Conservation (phyloP, 2,888 invertebrate genomes). For the Lamellibrachia columna region DNA sequence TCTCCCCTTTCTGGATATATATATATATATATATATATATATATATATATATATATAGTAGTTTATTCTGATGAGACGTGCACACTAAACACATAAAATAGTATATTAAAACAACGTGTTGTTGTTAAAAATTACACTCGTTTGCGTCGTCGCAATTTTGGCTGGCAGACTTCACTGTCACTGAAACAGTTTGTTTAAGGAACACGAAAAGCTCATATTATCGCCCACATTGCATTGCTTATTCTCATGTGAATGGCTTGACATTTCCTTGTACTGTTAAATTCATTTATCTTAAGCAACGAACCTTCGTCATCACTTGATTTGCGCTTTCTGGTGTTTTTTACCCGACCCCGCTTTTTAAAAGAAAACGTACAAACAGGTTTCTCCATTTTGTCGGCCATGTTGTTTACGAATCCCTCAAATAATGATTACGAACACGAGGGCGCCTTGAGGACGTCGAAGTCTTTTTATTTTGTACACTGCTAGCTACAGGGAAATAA, state of each 20-base stretch:
- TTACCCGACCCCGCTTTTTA: conserved; percentile 17
- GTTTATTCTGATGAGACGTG: too few species aligned
- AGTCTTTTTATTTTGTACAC: not conserved
- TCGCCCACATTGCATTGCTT: not conserved
- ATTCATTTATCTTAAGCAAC: not conserved
- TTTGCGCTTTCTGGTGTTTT: conserved; percentile 23
- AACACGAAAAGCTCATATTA: not conserved
- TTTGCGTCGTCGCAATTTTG: too few species aligned
- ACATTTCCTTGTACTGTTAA: not conserved
- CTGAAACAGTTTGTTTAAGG: too few species aligned
- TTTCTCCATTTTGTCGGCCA: conserved; percentile 29
- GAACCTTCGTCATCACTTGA: conserved; percentile 21
- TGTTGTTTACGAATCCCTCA: conserved; percentile 19
- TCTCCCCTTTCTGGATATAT: too few species aligned
- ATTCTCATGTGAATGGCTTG: not conserved
- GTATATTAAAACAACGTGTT: too few species aligned
- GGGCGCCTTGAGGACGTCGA: not conserved
- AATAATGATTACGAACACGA: not conserved
- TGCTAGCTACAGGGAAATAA: too few species aligned
- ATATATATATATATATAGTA: too few species aligned
- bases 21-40: too few species aligned
- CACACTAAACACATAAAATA: too few species aligned
- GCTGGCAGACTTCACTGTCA: too few species aligned
- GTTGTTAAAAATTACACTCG: too few species aligned
- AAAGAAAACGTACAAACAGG: conserved; percentile 24